Evolutionary conservation across 1,140 invertebrate species (phyloP), one percentile per base, ranked within the genome.

Genomic region (Nylanderia fulva): DNA sequence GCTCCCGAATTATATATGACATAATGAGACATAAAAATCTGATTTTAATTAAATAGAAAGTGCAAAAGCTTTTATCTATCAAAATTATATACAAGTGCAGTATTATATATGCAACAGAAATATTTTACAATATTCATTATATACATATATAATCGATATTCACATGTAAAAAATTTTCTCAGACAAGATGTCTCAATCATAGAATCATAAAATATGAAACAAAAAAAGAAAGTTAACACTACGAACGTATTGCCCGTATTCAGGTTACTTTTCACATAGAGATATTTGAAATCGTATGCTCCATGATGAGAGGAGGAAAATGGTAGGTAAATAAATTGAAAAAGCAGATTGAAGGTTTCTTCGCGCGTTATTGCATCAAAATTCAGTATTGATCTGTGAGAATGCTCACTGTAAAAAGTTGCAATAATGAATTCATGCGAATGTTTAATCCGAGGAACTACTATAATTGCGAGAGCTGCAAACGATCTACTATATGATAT

Each of bases 261-360:
- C 54, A 42, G 27, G 36, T 82, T 39, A 66, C 27, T 71, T 71
- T 69, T 29, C 77, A 48, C n/a, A 13, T 13, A 60, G 64, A 29
- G 54, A 82, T 82, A 80, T 80, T 58, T 69, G 77, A 82, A 69
- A 82, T 36, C 13, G 52, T 58, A 39, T 39, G 36, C n/a, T 56
- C 24, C 11, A 15, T 13, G 39, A 36, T 21, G 48, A 52, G 21
- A 52, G 39, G 18, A 66, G 24, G 5, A 15, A 4, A 48, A 48
- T 18, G 15, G 45, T 48, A 18, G 45, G 15, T 48, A 48, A 18
- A 82, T 48, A 48, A 18, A 82, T 82, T 58, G 77, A 72, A 82
- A 82, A 58, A 58, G 66, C 77, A 72, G 52, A 82, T 52, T 72
- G 72, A 82, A 52, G 66, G 72, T 82, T 72, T 82, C 66, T 13